phyloP scores from a whole-genome alignment of 1,140 invertebrate species.

The Pissodes strobi region DNA sequence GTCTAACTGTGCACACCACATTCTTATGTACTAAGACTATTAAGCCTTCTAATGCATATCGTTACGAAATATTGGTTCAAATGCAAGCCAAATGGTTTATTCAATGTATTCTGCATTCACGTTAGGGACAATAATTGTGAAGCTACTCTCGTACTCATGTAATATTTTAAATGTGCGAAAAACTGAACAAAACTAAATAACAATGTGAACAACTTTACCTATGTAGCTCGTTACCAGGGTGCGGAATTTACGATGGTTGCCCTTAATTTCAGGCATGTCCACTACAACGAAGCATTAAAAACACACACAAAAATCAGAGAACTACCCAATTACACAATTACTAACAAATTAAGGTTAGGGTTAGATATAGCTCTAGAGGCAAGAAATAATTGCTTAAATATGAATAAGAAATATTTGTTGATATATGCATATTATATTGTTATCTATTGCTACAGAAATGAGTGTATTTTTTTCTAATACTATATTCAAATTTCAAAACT shows the following conservation, averaged over 20 bases:
- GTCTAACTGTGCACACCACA: too few relatives aligned
- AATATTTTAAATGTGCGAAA: neutral
- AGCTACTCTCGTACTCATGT: neutral
- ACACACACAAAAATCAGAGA: constrained; percentile 52
- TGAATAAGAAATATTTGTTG: neutral
- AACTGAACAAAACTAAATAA: constrained; percentile 24
- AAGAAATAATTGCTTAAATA: neutral
- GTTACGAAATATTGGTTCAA: too few relatives aligned
- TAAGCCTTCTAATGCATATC: too few relatives aligned
- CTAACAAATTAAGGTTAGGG: constrained; percentile 20
- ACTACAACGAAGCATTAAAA: constrained; percentile 66
- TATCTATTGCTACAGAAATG: too few relatives aligned
- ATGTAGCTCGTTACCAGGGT: constrained; percentile 96
- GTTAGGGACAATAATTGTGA: neutral
- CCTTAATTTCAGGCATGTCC: constrained; percentile 96
- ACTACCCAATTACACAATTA: constrained; percentile 30
- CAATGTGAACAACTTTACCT: constrained; percentile 69
- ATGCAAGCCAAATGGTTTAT: too few relatives aligned
- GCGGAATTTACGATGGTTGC: constrained; percentile 96
- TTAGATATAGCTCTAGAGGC: neutral
- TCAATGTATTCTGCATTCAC: too few relatives aligned
- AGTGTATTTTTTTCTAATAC: too few relatives aligned
- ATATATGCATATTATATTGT: too few relatives aligned
- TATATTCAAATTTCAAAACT: too few relatives aligned
- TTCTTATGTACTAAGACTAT: too few relatives aligned